Conservation (phyloP, 2,113 vertebrate species). For the Engraulis encrasicolus region DNA sequence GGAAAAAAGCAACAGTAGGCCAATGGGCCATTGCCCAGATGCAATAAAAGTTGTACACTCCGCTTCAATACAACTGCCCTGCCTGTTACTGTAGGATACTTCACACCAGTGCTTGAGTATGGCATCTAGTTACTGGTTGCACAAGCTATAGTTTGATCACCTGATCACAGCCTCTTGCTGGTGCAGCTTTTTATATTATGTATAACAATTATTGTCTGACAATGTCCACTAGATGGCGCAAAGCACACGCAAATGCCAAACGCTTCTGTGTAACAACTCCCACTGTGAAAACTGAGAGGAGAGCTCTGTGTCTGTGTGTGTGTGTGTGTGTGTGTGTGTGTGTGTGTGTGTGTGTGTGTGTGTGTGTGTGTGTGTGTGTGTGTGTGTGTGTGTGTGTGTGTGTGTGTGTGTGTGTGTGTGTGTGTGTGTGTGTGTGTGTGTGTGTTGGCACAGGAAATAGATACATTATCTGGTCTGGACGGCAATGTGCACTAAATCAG, state of each 20-base stretch:
- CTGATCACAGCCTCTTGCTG: neutral
- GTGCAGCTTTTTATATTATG: neutral
- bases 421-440: neutral
- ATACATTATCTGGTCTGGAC: neutral
- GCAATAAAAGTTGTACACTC: neutral
- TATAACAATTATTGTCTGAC: neutral
- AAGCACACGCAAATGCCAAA: neutral
- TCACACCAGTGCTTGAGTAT: neutral
- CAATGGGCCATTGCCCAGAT: neutral
- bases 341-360: neutral
- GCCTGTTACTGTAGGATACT: neutral
- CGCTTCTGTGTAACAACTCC: neutral
- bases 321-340: neutral
- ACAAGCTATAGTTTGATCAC: neutral
- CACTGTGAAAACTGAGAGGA: neutral
- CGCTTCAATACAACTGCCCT: no score
- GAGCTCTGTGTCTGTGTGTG: no score
- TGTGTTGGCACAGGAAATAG: conserved; percentile 8
- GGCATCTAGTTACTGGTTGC: neutral
- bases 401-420: neutral
- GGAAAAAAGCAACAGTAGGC: neutral
- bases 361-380: neutral
- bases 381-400: neutral
- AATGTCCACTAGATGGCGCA: conserved; percentile 8
- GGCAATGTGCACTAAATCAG: neutral